Evolutionary conservation across 2,888 invertebrate genomes (phyloP).

Genomic region (Amphimallon solstitiale): DNA sequence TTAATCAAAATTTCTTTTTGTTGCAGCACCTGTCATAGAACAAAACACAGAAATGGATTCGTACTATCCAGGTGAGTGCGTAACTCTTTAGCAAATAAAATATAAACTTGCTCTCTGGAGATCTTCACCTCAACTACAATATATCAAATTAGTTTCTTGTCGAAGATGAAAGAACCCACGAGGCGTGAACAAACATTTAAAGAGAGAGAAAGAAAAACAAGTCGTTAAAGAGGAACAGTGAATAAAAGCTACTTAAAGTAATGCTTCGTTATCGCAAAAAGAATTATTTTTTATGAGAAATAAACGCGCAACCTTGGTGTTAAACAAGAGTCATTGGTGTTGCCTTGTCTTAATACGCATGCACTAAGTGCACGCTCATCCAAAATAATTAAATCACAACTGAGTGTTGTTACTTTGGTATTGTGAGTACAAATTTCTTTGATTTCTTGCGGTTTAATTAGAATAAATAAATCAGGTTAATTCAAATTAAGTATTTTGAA

Average conservation of each 20-base stretch:
- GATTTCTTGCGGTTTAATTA: too few relatives aligned
- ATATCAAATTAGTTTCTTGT: too few relatives aligned
- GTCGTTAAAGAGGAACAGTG: too few relatives aligned
- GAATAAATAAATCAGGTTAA: too few relatives aligned
- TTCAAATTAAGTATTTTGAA: too few relatives aligned
- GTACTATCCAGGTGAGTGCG: constrained; percentile 69
- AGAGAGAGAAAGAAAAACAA: too few relatives aligned
- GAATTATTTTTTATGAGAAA: not conserved
- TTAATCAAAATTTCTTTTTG: constrained; percentile 62
- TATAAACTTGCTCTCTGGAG: not conserved
- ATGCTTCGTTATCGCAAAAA: too few relatives aligned
- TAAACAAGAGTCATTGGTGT: not conserved
- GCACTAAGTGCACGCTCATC: constrained; percentile 22
- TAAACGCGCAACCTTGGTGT: not conserved
- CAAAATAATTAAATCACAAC: constrained; percentile 30
- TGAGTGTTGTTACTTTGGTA: not conserved
- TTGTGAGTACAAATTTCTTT: too few relatives aligned
- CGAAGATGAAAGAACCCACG: too few relatives aligned
- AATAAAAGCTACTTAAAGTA: too few relatives aligned
- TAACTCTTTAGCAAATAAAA: not conserved
- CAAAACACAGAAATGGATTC: constrained; percentile 51
- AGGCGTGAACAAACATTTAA: too few relatives aligned
- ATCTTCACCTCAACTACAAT: too few relatives aligned
- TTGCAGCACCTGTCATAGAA: constrained; percentile 76
- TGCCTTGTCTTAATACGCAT: not conserved